Evolutionary conservation across 2,797 vertebrate genomes (phyloP), one percentile per base, ranked within the genome.

Genomic region (Micrastur ruficollis): DNA sequence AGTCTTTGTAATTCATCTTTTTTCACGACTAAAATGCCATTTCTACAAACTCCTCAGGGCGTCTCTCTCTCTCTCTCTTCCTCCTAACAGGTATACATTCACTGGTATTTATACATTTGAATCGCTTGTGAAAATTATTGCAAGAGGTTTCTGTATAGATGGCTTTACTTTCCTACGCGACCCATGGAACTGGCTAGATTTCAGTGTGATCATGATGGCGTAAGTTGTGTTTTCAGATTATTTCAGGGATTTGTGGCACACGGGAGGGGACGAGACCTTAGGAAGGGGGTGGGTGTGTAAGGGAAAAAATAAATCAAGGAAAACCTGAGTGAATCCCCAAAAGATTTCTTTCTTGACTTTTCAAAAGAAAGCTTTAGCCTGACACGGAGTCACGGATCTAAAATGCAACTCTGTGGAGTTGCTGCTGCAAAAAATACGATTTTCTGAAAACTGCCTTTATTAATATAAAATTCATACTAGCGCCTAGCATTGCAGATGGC

Each of bases 151-250:
- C 99, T 99, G 99, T 98, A 99, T 99, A 99, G 99, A 99, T 47
- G 98, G 98, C 59, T 99, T 99, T 97, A 99, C 99, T 92, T 99
- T 99, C 98, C 99, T 99, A 47, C 98, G 99, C 87, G 99, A 99
- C 59, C 99, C 99, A 23, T 99, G 99, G 99, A 99, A 99, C 98
- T 99, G 99, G 99, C 98, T 99, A 98, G 99, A 99, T 97, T 99
- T 99, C 98, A 99, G 99, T 90, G 99, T 99, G 94, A 99, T 99
- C 98, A 99, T 99, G 95, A 99, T 99, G 99, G 99, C 99, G 99
- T 99, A 98, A 99, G 99, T 99, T 97, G 97, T 14, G 32, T 78
- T 58, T 79, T 93, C 73, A 17, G n/a, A 26, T 72, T 67, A 1
- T 90, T 91, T 53, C 38, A 34, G 79, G 52, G 42, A 2, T 56